Percentiles rank a stretch among this genome's conserved stretches.
Evolutionary conservation across 2,797 vertebrate genomes (phyloP).

Genomic region (Syngnathus acus): DNA sequence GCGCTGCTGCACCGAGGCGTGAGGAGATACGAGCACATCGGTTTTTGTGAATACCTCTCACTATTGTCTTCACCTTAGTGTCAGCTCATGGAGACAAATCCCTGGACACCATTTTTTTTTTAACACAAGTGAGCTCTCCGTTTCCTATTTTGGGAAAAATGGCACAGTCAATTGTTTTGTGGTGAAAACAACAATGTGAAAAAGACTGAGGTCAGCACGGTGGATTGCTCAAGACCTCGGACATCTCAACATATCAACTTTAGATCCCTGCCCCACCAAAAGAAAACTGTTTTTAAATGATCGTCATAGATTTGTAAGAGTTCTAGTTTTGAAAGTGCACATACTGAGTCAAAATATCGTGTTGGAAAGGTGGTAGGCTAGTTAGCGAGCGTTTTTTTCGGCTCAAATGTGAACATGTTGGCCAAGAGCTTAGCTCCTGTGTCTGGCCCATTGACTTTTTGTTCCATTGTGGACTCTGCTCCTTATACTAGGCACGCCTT

Average conservation of each 20-base stretch:
- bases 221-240: conserved; percentile 44
- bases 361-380: conserved; percentile 57
- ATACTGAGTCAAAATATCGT: conserved; percentile 34
- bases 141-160: conserved; percentile 18
- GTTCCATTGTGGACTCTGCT: conserved; percentile 42
- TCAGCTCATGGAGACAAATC: conserved; percentile 30
- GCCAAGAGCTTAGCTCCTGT: conserved; percentile 65
- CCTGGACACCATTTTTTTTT: conserved; percentile 14
- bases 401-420: conserved; percentile 57
- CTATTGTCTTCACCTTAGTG: conserved; percentile 41
- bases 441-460: conserved; percentile 35
- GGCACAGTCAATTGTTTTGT: conserved; percentile 25
- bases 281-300: conserved; percentile 53
- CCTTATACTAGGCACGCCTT: conserved; percentile 44
- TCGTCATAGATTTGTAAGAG: conserved; percentile 58
- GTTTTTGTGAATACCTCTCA: conserved; percentile 34
- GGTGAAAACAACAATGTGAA: conserved; percentile 22
- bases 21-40: conserved; percentile 24
- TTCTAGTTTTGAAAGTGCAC: conserved; percentile 59
- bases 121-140: conserved; percentile 8
- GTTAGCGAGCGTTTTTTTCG: conserved; percentile 50
- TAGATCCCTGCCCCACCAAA: conserved; percentile 48
- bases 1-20: conserved; percentile 85
- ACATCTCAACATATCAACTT: conserved; percentile 67
- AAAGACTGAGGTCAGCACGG: conserved; percentile 22